Evolutionary conservation across 2,113 vertebrate genomes (phyloP), one percentile per base, ranked within the genome.

Genomic region (Xiphophorus maculatus): DNA sequence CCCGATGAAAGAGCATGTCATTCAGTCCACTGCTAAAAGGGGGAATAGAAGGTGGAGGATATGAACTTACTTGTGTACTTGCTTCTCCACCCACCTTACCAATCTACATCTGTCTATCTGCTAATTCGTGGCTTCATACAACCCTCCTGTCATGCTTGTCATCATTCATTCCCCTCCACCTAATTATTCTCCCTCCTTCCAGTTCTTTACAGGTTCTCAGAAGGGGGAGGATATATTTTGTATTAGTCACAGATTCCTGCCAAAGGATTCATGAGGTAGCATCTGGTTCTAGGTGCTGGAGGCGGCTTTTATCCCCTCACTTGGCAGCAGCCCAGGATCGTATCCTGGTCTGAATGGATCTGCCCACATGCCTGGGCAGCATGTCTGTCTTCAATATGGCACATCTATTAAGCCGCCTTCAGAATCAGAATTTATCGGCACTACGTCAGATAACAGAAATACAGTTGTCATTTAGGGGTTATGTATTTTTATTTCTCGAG

Each of bases 171-270:
- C 22, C 37, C 60, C 29, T 60, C 19, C 28, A 8, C 42, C 65
- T 33, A 35, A 35, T 35, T 5, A 13, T 76, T 69, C 54, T 73
- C 62, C 40, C 17, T 32, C 28, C 5, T 68, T 73, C 32, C 25
- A 33, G 27, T 64, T 71, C 28, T 65, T 32, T 48, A 61, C 54
- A 33, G 44, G 58, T 78, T 86, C 77, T 82, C 17, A 73, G 0
- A 30, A 73, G 63, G 63, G 66, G 63, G 65, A 61, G 61, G 73
- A 82, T 69, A 68, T 67, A 70, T 79, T 65, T 77, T 66, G 70
- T 32, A 76, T 90, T 81, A 91, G 76, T 93, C 88, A 92, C 73
- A 82, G 81, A 89, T 87, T 87, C 86, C 88, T 90, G 44, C 72
- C 37, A 29, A 72, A 81, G 63, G 64, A 77, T 78, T 83, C 79